A percentile compares a stretch with the other conserved stretches of the same genome.
Conservation (phyloP, 2,113 vertebrate genomes). For the Xiphophorus maculatus region DNA sequence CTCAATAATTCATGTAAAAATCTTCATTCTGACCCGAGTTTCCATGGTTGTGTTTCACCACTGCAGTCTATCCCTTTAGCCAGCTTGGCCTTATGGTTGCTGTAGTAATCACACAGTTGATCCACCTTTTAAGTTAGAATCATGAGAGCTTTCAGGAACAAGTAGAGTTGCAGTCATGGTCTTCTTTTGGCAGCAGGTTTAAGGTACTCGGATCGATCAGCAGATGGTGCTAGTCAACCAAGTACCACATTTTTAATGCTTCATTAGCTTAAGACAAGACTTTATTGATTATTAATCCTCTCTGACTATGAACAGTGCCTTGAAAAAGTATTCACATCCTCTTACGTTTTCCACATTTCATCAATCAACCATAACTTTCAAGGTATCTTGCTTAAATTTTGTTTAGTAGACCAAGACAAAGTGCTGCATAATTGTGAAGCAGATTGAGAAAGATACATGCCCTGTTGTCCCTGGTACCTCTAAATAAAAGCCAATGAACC, state of each 20-base stretch:
- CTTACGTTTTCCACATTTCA: background rate
- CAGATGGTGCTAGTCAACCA: constrained; percentile 32
- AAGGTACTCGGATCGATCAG: constrained; percentile 8
- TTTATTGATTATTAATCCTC: background rate
- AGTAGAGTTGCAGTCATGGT: background rate
- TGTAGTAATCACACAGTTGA: background rate
- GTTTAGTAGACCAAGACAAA: background rate
- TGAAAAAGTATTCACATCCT: background rate
- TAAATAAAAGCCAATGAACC: background rate
- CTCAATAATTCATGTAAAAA: background rate
- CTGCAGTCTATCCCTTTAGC: background rate
- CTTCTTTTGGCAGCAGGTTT: background rate
- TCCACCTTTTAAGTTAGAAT: background rate
- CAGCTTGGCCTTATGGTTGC: background rate
- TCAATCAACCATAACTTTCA: background rate
- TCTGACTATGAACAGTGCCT: background rate
- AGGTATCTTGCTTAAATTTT: background rate
- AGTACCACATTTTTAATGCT: background rate
- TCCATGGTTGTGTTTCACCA: background rate
- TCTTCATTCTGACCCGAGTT: background rate
- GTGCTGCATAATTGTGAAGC: too few relatives aligned
- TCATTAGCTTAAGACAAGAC: background rate
- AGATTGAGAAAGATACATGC: too few relatives aligned
- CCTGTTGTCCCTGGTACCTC: background rate
- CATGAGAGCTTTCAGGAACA: background rate